phyloP scores from a whole-genome alignment of 2,113 vertebrate genomes.

The Chionodraco myersi region DNA sequence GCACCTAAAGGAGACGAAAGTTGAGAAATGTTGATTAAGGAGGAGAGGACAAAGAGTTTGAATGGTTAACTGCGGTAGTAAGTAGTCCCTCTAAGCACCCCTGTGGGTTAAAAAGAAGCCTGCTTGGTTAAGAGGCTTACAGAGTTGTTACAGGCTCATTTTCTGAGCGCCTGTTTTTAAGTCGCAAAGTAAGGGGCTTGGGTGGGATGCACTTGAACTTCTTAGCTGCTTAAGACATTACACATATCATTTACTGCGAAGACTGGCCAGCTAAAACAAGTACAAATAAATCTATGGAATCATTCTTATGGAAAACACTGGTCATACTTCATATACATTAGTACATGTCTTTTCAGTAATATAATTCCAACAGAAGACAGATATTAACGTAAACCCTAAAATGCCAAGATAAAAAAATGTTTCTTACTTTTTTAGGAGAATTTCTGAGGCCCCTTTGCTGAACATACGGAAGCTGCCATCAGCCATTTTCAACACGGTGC shows the following conservation, averaged over 20 bases:
- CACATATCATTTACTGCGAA: slow-evolving; percentile 56
- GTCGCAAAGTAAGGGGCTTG: slow-evolving; percentile 70
- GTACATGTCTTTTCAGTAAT: too few species aligned
- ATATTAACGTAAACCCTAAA: background rate
- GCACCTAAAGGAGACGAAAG: slow-evolving; percentile 84
- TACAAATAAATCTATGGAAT: background rate
- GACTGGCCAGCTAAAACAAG: slow-evolving; percentile 29
- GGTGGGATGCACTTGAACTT: slow-evolving; percentile 75
- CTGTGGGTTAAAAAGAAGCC: slow-evolving; percentile 74
- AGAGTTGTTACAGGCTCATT: slow-evolving; percentile 75
- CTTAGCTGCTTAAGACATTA: slow-evolving; percentile 70
- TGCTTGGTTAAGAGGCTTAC: slow-evolving; percentile 79
- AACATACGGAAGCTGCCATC: slow-evolving; percentile 98
- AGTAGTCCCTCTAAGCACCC: slow-evolving; percentile 62
- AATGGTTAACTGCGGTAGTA: slow-evolving; percentile 39
- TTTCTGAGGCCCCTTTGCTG: slow-evolving; percentile 99
- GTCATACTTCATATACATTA: background rate
- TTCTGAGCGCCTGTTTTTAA: slow-evolving; percentile 74
- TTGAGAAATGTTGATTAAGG: slow-evolving; percentile 1
- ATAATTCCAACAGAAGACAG: background rate
- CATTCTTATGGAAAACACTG: background rate
- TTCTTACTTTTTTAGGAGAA: slow-evolving; percentile 97
- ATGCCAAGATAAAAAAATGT: background rate
- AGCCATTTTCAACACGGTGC: slow-evolving; percentile 96
- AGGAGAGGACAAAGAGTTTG: slow-evolving; percentile 39